phyloP scores from a whole-genome alignment of 2,888 invertebrate genomes.

The Limnephilus marmoratus region DNA sequence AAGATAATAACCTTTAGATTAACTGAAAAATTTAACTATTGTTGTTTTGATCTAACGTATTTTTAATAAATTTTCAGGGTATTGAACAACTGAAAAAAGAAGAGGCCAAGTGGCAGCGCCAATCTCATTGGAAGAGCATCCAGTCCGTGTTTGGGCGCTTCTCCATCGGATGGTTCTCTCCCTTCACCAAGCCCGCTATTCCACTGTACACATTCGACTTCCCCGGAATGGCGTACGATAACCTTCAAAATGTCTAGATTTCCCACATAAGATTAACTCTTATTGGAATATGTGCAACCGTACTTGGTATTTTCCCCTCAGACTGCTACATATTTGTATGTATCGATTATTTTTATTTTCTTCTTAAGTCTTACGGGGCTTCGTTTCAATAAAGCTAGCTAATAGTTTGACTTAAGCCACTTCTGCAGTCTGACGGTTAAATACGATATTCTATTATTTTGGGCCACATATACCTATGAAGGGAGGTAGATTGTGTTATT shows the following conservation, averaged over 20 bases:
- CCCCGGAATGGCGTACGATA: slow-evolving; percentile 2
- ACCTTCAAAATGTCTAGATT: slow-evolving; percentile 55
- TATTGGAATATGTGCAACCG: background rate
- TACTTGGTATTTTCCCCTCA: background rate
- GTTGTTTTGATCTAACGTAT: background rate
- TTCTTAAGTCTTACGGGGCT: too few relatives aligned
- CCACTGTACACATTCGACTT: slow-evolving; percentile 28
- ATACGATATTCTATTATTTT: background rate
- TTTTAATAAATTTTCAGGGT: slow-evolving; percentile 79
- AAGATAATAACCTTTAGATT: background rate
- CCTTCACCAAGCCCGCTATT: slow-evolving; percentile 88
- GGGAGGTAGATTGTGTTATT: background rate
- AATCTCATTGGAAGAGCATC: slow-evolving; percentile 95
- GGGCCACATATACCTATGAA: background rate
- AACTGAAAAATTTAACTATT: background rate
- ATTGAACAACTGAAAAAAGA: slow-evolving; percentile 98
- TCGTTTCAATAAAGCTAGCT: too few relatives aligned
- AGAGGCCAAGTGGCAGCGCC: slow-evolving; percentile 94
- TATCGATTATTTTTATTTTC: too few relatives aligned
- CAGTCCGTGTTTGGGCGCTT: slow-evolving; percentile 98
- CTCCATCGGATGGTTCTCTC: slow-evolving; percentile 95
- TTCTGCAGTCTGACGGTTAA: background rate
- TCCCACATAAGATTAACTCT: background rate
- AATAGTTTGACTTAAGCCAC: background rate
- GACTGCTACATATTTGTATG: background rate